Percentiles rank a stretch among this genome's conserved stretches.
Evolutionary conservation across 2,113 vertebrate genomes (phyloP).

Genomic region (Oncorhynchus gorbuscha): DNA sequence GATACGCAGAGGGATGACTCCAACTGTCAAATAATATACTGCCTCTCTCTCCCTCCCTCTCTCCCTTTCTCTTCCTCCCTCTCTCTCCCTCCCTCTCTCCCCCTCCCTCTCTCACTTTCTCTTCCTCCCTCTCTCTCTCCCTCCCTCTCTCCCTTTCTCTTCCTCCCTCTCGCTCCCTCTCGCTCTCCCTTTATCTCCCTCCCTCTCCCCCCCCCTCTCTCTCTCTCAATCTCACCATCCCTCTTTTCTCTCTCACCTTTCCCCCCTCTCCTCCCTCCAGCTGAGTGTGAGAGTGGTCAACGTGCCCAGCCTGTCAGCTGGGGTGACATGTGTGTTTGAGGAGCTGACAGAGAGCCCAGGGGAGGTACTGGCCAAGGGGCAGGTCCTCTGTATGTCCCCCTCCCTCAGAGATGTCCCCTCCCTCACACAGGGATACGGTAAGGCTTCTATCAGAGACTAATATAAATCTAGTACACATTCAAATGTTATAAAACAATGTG

Average conservation of each 20-base stretch:
- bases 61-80: not conserved
- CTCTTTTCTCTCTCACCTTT: not conserved
- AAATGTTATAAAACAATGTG: no score
- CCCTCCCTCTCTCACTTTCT: not conserved
- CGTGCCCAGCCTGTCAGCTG: constrained; percentile 77
- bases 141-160: fast-evolving
- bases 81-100: not conserved
- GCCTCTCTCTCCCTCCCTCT: not conserved
- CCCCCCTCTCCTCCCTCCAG: constrained; percentile 56
- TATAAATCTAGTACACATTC: not conserved
- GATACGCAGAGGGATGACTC: no score
- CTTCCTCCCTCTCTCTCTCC: no score
- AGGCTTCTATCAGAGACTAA: constrained; percentile 34
- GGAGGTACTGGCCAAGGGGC: constrained; percentile 69
- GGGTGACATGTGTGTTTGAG: constrained; percentile 84
- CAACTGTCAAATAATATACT: no score
- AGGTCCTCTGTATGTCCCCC: constrained; percentile 78
- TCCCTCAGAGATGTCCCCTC: constrained; percentile 77
- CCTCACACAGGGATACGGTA: constrained; percentile 77
- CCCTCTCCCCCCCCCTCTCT: no score
- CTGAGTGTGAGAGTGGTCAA: constrained; percentile 77
- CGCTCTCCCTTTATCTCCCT: no score
- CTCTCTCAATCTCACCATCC: not conserved
- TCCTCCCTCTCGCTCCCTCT: not conserved
- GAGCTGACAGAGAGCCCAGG: constrained; percentile 76